Conservation (phyloP, 2,888 invertebrate genomes). For the Phyllotreta striolata region DNA sequence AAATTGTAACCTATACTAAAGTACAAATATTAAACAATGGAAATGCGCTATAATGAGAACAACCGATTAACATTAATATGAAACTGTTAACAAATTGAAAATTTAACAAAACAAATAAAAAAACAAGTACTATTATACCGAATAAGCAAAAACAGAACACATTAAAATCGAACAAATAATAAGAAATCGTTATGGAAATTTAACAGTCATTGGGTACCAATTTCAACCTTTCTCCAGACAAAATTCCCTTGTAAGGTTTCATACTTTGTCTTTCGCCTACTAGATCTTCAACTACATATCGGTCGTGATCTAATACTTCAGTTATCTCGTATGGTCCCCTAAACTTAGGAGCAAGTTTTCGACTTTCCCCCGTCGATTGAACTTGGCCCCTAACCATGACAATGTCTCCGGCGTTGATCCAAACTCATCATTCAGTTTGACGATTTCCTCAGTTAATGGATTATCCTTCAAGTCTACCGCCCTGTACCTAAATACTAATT, state of each 20-base stretch:
- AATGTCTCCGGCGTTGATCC: slow-evolving; percentile 11
- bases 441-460: slow-evolving; percentile 12
- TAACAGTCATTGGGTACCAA: neutral
- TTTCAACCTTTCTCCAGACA: neutral
- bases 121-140: neutral
- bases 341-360: slow-evolving; percentile 23
- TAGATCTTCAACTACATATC: slow-evolving; percentile 16
- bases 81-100: neutral
- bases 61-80: no score
- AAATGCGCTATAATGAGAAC: no score
- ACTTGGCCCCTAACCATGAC: slow-evolving; percentile 25
- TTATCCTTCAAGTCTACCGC: slow-evolving; percentile 6
- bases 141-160: neutral
- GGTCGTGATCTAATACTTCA: slow-evolving; percentile 4
- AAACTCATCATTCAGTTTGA: slow-evolving; percentile 3
- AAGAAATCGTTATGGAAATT: slow-evolving; percentile 2
- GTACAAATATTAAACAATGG: no score
- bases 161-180: no score
- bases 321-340: slow-evolving; percentile 23
- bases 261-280: neutral
- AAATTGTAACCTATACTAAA: no score
- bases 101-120: slow-evolving; percentile 5
- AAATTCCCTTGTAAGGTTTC: neutral
- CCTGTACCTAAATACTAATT: slow-evolving; percentile 12
- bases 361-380: slow-evolving; percentile 24